A percentile compares a stretch with the other conserved stretches of the same genome.
Conservation (phyloP, 2,797 vertebrate species). For the Malacoraja senta region DNA sequence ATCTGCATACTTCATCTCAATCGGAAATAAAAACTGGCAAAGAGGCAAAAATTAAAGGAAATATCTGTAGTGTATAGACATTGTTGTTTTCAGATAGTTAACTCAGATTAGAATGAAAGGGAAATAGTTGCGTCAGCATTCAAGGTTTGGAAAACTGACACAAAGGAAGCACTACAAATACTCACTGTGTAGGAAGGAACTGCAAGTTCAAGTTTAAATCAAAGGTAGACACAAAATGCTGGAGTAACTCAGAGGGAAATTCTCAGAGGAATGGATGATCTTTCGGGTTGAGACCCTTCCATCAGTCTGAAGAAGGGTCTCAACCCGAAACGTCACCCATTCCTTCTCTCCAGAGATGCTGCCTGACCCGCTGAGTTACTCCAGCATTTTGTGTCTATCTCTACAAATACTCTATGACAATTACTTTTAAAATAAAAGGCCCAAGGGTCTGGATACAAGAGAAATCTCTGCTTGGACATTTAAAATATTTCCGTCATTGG, state of each 20-base stretch:
- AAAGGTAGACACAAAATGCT: no score
- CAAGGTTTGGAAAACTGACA: neutral
- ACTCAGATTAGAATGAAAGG: conserved; percentile 38
- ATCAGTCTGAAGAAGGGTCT: no score
- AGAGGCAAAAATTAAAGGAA: conserved; percentile 57
- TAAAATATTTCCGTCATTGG: neutral
- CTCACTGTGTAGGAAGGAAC: neutral
- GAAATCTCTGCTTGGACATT: neutral
- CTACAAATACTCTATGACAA: neutral
- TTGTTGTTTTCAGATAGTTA: conserved; percentile 46
- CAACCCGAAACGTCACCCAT: no score
- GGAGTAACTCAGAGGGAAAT: no score
- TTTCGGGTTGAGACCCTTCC: no score
- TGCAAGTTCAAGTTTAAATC: no score
- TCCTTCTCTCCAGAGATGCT: no score
- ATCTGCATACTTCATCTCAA: neutral
- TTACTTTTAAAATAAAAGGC: neutral
- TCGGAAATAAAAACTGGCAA: conserved; percentile 49
- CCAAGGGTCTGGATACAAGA: neutral
- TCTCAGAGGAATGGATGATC: no score
- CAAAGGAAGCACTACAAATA: no score
- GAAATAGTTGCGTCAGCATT: conserved; percentile 42
- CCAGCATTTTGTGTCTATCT: no score
- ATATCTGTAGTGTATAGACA: conserved; percentile 47
- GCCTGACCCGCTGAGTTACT: no score